These are phyloP conservation scores for Tortrix viridana DNA, from an alignment of 2,888 invertebrate genomes.

Conservation along the genomic window DNA sequence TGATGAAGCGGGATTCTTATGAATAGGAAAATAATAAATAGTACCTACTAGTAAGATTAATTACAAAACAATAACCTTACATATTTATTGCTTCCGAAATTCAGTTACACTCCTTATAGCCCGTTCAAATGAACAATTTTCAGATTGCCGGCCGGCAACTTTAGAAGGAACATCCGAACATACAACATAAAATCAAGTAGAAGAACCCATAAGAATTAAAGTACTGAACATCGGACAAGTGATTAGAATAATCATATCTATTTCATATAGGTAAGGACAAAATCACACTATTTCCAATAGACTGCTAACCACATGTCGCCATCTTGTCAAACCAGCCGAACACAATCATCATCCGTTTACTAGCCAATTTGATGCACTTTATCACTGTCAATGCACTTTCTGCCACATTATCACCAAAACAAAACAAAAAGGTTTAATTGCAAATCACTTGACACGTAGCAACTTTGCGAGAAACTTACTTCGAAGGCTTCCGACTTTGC, in stretches of 20 bases:
- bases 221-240: neutral
- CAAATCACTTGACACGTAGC: slow-evolving; percentile 63
- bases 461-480: slow-evolving; percentile 87
- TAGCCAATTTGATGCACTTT: slow-evolving; percentile 50
- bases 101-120: too few species aligned
- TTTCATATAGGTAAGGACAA: slow-evolving; percentile 17
- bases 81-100: too few species aligned
- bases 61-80: too few species aligned
- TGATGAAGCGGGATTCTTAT: too few species aligned
- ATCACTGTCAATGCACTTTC: slow-evolving; percentile 54
- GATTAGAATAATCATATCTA: neutral
- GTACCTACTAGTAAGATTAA: too few species aligned
- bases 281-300: slow-evolving; percentile 46
- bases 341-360: slow-evolving; percentile 68
- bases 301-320: slow-evolving; percentile 80
- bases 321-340: slow-evolving; percentile 81
- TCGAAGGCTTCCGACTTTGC: slow-evolving; percentile 97
- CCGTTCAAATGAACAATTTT: too few species aligned
- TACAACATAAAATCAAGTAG: too few species aligned
- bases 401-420: slow-evolving; percentile 45
- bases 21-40: too few species aligned
- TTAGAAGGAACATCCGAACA: too few species aligned
- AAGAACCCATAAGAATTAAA: too few species aligned
- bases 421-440: slow-evolving; percentile 43
- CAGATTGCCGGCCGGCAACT: too few species aligned